Percentiles rank a stretch among this genome's conserved stretches.
phyloP scores from a whole-genome alignment of 2,797 vertebrate genomes.

The Etheostoma perlongum region DNA sequence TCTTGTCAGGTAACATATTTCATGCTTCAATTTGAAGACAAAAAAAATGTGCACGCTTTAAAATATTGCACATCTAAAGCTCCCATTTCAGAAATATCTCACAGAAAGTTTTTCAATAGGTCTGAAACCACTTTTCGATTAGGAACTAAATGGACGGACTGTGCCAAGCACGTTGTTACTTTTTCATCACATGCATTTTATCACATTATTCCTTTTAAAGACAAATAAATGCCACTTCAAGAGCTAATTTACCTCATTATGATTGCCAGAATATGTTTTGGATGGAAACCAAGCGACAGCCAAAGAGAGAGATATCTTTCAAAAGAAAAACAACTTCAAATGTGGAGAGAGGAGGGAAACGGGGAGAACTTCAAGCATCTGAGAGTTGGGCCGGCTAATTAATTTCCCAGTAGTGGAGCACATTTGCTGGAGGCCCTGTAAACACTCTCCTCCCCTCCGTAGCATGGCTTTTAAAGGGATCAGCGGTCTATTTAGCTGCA shows the following conservation, averaged over 20 bases:
- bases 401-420: conserved; percentile 67
- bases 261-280: conserved; percentile 11
- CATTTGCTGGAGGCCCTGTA: conserved; percentile 69
- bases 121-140: background rate
- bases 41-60: background rate
- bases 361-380: conserved; percentile 28
- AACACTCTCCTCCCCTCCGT: conserved; percentile 61
- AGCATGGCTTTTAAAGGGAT: conserved; percentile 64
- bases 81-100: conserved; percentile 3
- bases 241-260: background rate
- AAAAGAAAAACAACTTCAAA: conserved; percentile 11
- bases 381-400: conserved; percentile 60
- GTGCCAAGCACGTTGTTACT: background rate
- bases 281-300: conserved; percentile 6
- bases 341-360: background rate
- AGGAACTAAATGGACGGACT: background rate
- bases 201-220: conserved; percentile 1
- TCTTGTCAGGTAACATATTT: background rate
- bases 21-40: background rate
- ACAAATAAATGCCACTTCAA: conserved; percentile 10
- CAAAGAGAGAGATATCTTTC: background rate
- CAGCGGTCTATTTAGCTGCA: conserved; percentile 69
- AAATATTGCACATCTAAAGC: background rate
- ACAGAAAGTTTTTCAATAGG: background rate
- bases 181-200: background rate